Evolutionary conservation across 2,113 vertebrate species (phyloP), one percentile per base, ranked within the genome.

Genomic region (Hydropotes inermis): DNA sequence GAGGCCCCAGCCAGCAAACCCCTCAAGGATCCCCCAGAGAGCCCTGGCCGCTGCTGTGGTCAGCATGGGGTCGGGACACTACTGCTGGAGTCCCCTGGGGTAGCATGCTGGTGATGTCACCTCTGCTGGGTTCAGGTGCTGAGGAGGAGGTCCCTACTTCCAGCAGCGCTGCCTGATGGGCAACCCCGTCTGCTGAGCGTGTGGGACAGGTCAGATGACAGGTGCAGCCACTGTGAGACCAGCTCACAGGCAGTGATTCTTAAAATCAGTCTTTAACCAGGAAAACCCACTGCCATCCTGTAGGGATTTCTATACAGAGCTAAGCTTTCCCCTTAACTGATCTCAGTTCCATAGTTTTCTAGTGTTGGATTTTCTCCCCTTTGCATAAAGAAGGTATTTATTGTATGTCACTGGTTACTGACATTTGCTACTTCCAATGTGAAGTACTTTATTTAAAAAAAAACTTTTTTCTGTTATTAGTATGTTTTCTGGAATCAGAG

Each of bases 181-280:
- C 94, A 95, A 87, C 93, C 96, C 82, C 54, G 23, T 92, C 30
- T 43, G 58, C 64, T 91, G 92, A 92, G 76, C 74, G 15, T 78
- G 89, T 82, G 13, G 67, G 82, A 89, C 28, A 52, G 30, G 45
- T 67, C 61, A 28, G 45, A 58, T 52, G 39, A 60, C 19, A 58
- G 55, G 33, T 39, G 5, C 1, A 58, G 30, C 78, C 57, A 25
- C 52, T 23, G 21, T 36, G 52, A 82, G 55, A 67, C 19, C 28
- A 10, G 94, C 94, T 97, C 90, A 61, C 61, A 55, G 19, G 28
- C 83, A 95, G 97, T 7, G 94, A 90, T 97, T 95, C 30, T 54
- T 58, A 55, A 89, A 94, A 97, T 52, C 23, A 83, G 45, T 15
- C 94, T 98, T 98, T 96, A 33, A 70, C 28, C 8, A 92, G 84